Base-by-base conservation (phyloP, 2,113 vertebrate species). In the Piaya cayana region DNA sequence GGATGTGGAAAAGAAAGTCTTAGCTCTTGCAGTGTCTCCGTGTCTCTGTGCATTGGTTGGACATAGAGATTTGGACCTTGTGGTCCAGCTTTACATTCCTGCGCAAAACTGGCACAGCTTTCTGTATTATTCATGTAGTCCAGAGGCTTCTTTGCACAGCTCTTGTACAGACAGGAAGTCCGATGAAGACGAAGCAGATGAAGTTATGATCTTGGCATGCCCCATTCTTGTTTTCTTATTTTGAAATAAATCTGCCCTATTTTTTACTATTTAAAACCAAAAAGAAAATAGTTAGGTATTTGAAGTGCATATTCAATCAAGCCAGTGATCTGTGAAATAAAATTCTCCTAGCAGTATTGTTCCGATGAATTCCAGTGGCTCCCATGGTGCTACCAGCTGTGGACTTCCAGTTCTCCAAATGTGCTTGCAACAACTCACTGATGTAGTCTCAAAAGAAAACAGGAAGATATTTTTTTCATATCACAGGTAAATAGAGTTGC, bases 231-330 rank as follows among this genome's bases (percentile, higher is more conserved):
- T 29, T 92, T 81, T 58, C 49, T 80, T 78, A 65, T 13, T 59
- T 88, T 74, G 56, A 82, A 93, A 85, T 74, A 95, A 91, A 89
- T 56, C 30, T 92, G 47, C 7, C 15, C 7, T 12, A 74, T 47
- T 93, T 70, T 70, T 78, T 49, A 88, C 42, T 62, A 58, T 82
- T 92, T 80, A 67, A 88, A 92, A 82, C 67, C 36, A 63, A 88
- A 93, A 92, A 36, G 13, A 70, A 88, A 69, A 42, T 74, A 88
- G 16, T 19, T 76, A 68, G 16, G 23, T 25, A 30, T 82, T 96
- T 88, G 84, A 90, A 67, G 67, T 68, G 55, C 45, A 25, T 63
- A 77, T 77, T 71, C 3, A 3, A 79, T 91, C 74, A 88, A 63
- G 47, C 20, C 79, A 67, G 49, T 82, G 49, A 82, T 90, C 32